Conservation (phyloP, 2,113 vertebrate genomes). For the Prinia subflava region DNA sequence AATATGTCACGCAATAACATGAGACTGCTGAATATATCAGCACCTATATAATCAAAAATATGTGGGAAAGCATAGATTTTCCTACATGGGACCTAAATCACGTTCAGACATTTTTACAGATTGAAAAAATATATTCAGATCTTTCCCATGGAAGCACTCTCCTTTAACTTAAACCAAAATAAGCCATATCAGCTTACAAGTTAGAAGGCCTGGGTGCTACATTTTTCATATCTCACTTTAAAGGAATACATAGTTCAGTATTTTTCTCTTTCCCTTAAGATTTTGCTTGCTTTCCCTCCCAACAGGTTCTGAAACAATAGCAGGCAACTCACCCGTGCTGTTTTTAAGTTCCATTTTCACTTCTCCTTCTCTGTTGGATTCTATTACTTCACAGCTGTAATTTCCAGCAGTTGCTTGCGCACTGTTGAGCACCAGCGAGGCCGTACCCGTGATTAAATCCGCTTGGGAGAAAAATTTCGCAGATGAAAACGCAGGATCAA, state of each 20-base stretch:
- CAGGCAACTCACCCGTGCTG: constrained; percentile 46
- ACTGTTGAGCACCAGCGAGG: constrained; percentile 57
- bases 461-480: not conserved
- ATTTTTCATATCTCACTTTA: not conserved
- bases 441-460: constrained; percentile 42
- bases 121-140: not conserved
- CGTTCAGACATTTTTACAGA: not conserved
- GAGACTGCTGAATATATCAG: not conserved
- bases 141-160: not conserved
- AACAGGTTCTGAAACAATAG: not conserved
- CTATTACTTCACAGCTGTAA: constrained; percentile 74
- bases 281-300: not conserved
- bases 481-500: accelerated
- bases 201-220: not conserved
- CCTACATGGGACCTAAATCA: not conserved
- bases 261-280: not conserved
- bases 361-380: constrained; percentile 68
- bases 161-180: not conserved
- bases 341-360: constrained; percentile 40
- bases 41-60: not conserved
- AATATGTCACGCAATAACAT: not conserved
- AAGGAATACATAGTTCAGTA: not conserved
- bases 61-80: not conserved
- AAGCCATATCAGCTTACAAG: not conserved
- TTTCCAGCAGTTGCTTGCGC: constrained; percentile 51